Evolutionary conservation across 2,888 invertebrate species (phyloP), one percentile per base, ranked within the genome.

Genomic region (Scaptodrosophila latifasciaeformis): DNA sequence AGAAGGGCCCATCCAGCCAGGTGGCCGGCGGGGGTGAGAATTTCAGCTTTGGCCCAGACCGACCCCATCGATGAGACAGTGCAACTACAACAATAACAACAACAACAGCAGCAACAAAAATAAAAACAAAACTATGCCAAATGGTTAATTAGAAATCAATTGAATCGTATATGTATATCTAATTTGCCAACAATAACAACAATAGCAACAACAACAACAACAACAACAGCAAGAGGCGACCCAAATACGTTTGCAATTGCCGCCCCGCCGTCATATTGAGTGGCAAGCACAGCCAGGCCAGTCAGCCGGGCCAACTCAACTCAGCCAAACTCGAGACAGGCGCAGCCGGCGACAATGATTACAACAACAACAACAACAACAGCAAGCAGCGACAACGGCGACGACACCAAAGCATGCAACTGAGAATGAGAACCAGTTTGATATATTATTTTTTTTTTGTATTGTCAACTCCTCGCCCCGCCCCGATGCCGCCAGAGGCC

Each of bases 121-220:
- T n/a, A n/a, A n/a, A 34, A 34, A 49, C 18, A 51, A 51, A 63
- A 40, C 46, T 51, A 54, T 64, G 64, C 53, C 63, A 70, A 67
- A 59, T 54, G 60, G 49, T 68, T 71, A 71, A 71, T 74, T 74
- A 74, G 68, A 71, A 71, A 71, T 71, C 75, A 71, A 74, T 71
- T 74, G 70, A 68, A 74, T 74, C 59, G 60, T 61, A 37, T 37
- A 17, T 37, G 37, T 37, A 37, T 37, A 17, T 17, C 10, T 37
- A 64, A 42, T 64, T 56, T 50, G 63, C 42, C 55, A 54, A 45
- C 63, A 46, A 50, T 44, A 34, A 46, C 50, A 54, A 35, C 42
- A 48, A 19, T 30, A 47, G 24, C 49, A 47, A 35, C 59, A 40
- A 44, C 49, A 42, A 45, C 50, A 51, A 31, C 46, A 19, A 39